Base-by-base conservation (phyloP, 1,140 invertebrate genomes). In the Diachasmimorpha longicaudata region DNA sequence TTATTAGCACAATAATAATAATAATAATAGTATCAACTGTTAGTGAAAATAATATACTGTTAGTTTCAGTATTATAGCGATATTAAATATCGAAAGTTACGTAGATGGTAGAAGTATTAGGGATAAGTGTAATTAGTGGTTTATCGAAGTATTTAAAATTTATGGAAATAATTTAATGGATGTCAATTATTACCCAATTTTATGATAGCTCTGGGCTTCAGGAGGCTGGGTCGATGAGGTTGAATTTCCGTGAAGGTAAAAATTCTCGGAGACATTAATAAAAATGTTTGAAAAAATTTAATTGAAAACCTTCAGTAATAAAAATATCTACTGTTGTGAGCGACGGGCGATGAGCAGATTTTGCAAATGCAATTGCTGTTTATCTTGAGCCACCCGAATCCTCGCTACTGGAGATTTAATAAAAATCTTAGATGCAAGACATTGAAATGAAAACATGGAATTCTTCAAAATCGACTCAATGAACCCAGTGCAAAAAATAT, bases 321-420 rank as follows among this genome's bases (percentile, higher is more conserved):
- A 37, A 72, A 31, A 77, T 44, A 78, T 77, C 55, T 74, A 66
- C 16, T 63, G 72, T 58, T 36, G 75, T 69, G 63, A 73, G 79
- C 63, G 39, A 37, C 71, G 76, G 79, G 78, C 75, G 79, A 81
- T 79, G 73, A 73, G 71, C 68, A 58, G 19, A 9, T 52, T 0
- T 68, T 52, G 9, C 55, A 23, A 21, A 16, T 25, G 55, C 1
- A 52, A 25, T 14, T 72, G 6, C 10, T n/a, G 52, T 19, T 78
- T 73, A 78, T 82, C 74, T 78, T 81, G 80, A 82, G 81, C 80
- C 80, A 80, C 81, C 76, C 78, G 77, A 39, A 44, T 70, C 70
- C 79, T 67, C 16, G 58, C 42, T 68, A 66, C 0, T 63, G 37
- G 23, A 58, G 31, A 14, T 16, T 52, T 2, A n/a, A 31, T 55